Evolutionary conservation across 1,140 invertebrate species (phyloP), one percentile per base, ranked within the genome.

Genomic region (roundworm (Caenorhabditis elegans)): DNA sequence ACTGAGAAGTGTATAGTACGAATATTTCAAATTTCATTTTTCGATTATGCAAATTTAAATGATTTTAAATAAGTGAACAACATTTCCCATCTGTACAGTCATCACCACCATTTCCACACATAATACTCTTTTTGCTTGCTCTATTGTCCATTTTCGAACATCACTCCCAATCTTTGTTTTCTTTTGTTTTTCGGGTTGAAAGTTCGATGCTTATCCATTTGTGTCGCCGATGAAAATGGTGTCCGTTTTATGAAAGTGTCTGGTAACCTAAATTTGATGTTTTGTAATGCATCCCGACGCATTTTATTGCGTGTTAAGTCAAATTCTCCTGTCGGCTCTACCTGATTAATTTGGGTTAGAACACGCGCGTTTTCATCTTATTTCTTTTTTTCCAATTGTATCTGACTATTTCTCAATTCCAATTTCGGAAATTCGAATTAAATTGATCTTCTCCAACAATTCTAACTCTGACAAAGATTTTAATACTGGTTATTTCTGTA

Each of bases 251-350:
- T 70, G 60, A 36, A 22, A 8, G 39, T 36, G 34, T 70, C 26
- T 70, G 60, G 60, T 70, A 70, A 70, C 60, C 60, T 70, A 70
- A 39, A 70, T 70, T 70, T 70, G 34, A 70, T 70, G 60, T 70
- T 70, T 70, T 70, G 60, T n/a, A 70, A 70, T 70, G 60, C 31
- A 70, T 70, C 60, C 60, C n/a, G n/a, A n/a, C n/a, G n/a, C n/a
- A 34, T 22, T 39, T 70, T 34, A 36, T 39, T 70, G 60, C 60
- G 60, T 70, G 60, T 70, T 70, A 70, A 70, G 60, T 70, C 60
- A 39, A 70, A 70, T 70, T 70, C 60, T 70, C 34, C 39, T 70
- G 60, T 39, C 60, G 34, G 60, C 60, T 70, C 60, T 70, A 70
- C 60, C 31, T 70, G 60, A 70, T 70, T 70, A 70, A 70, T 70